A percentile compares a stretch with the other conserved stretches of the same genome.
Evolutionary conservation across 2,888 invertebrate genomes (phyloP).

Genomic region (Platycheirus rosarum): DNA sequence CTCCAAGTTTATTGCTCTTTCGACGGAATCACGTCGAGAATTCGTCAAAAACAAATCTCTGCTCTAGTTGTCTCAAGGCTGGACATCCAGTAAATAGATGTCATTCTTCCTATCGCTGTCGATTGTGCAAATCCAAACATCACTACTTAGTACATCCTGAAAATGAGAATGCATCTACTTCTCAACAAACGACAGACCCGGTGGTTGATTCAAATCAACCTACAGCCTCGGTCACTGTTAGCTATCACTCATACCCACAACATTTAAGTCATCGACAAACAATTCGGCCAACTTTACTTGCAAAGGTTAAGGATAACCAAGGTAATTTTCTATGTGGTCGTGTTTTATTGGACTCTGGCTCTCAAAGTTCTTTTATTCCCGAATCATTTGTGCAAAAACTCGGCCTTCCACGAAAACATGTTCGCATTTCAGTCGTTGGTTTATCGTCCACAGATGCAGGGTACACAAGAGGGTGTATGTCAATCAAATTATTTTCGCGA

Average conservation of each 20-base stretch:
- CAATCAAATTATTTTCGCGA: slow-evolving; percentile 1
- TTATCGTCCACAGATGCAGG: neutral
- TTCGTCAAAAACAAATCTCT: slow-evolving; percentile 4
- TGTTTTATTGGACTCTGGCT: too few species aligned
- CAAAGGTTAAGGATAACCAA: neutral
- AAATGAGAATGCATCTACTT: neutral
- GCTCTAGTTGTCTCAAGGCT: neutral
- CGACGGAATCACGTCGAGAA: neutral
- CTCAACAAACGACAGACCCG: too few species aligned
- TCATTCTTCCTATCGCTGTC: slow-evolving; percentile 6
- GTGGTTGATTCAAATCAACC: too few species aligned
- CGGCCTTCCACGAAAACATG: neutral
- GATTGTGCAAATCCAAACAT: neutral
- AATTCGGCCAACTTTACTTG: neutral
- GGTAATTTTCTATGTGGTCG: neutral
- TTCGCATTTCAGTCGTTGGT: neutral
- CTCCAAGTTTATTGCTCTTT: neutral
- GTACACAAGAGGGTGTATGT: neutral
- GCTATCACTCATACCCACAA: neutral
- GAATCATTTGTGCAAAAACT: slow-evolving; percentile 10
- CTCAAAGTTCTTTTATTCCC: neutral
- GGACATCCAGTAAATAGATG: neutral
- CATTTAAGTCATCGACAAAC: neutral
- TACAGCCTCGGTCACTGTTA: too few species aligned
- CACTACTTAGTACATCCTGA: neutral